Percentiles rank a stretch among this genome's conserved stretches.
Conservation (phyloP, 2,888 invertebrate genomes). For the Tridacna gigas region DNA sequence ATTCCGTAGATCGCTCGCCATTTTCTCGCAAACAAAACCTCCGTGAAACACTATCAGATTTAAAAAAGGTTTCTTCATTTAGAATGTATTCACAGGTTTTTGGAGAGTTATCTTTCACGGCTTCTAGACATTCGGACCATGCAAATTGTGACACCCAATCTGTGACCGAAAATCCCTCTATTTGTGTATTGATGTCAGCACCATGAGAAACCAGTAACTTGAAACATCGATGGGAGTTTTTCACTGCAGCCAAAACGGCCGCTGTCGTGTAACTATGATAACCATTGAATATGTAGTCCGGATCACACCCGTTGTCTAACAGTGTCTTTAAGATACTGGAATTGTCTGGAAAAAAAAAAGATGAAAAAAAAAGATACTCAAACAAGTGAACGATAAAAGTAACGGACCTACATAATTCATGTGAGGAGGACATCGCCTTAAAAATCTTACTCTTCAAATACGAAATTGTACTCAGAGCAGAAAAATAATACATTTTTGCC, state of each 20-base stretch:
- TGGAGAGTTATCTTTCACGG: slow-evolving; percentile 29
- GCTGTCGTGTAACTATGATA: slow-evolving; percentile 57
- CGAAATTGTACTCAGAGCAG: no score
- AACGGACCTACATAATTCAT: neutral
- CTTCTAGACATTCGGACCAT: slow-evolving; percentile 46
- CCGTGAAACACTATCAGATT: neutral
- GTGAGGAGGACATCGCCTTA: no score
- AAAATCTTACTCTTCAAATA: no score
- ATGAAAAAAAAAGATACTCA: neutral
- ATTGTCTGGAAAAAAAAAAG: slow-evolving; percentile 45
- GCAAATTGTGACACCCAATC: slow-evolving; percentile 52
- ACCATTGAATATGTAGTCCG: slow-evolving; percentile 56
- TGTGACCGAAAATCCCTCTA: slow-evolving; percentile 39
- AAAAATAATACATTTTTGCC: no score
- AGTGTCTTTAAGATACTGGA: slow-evolving; percentile 45
- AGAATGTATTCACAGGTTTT: slow-evolving; percentile 13
- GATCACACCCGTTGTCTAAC: slow-evolving; percentile 52
- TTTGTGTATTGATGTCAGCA: slow-evolving; percentile 30
- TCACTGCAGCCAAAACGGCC: slow-evolving; percentile 44
- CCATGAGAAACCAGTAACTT: slow-evolving; percentile 52
- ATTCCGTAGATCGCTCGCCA: neutral
- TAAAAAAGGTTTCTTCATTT: no score
- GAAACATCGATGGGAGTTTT: slow-evolving; percentile 52
- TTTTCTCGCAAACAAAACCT: no score
- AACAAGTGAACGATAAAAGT: neutral